Evolutionary conservation across 2,113 vertebrate species (phyloP), one percentile per base, ranked within the genome.

Genomic region (Xiphophorus maculatus): DNA sequence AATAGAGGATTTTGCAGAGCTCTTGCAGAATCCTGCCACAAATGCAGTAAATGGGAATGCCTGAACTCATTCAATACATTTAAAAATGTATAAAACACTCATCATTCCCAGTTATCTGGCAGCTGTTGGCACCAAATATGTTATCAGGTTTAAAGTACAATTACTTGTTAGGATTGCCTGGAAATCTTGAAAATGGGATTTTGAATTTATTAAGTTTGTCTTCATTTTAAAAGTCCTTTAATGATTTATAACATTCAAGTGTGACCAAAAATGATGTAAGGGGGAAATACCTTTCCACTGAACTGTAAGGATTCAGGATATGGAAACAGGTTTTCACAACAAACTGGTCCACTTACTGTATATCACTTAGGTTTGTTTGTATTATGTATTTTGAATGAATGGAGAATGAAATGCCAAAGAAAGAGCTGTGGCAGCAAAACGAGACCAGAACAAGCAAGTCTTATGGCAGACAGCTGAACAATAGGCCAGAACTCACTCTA

Each of bases 341-440:
- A 58, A 58, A 58, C 5, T 25, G 51, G 25, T 58, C 51, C 25
- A n/a, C 25, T 58, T 7, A 28, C 28, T 28, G 28, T 28, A 58
- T 10, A 11, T 58, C 25, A 58, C 7, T n/a, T n/a, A 10, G 25
- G 25, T 51, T 17, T 15, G 40, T 48, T 11, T 63, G 37, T 29
- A 2, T 22, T 48, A 2, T 30, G 17, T 63, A 27, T 63, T 51
- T 28, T 66, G 22, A 15, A 22, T 48, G 11, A 73, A 65, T 65
- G 33, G 6, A 54, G 0, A 60, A 37, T 54, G 22, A 65, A 28
- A 28, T 28, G 28, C 28, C 28, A 28, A 28, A 28, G 28, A 28
- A 73, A 73, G 30, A 65, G 42, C 44, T 54, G 35, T 74, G 27
- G 19, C 72, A 66, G 63, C 63, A 74, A 48, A 63, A 27, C 51